These are phyloP conservation scores for Holcopasites calliopsidis DNA, from an alignment of 1,140 invertebrate species.

Conservation along the genomic window DNA sequence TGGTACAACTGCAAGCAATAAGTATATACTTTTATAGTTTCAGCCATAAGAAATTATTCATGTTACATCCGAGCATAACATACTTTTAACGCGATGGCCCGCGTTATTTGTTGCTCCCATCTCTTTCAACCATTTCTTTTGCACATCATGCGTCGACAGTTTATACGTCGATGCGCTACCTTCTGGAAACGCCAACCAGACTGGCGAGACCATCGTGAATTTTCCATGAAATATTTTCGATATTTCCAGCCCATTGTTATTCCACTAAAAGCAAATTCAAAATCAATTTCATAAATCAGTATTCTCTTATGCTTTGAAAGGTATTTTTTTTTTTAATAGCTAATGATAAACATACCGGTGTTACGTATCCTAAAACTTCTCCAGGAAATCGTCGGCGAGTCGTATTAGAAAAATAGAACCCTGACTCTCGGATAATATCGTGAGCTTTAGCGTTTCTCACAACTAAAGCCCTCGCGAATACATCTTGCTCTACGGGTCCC, in stretches of 20 bases:
- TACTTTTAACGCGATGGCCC: slow-evolving; percentile 80
- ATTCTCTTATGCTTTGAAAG: not conserved
- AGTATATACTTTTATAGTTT: not conserved
- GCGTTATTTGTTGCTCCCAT: slow-evolving; percentile 81
- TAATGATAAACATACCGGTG: slow-evolving; percentile 85
- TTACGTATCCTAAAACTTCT: slow-evolving; percentile 92
- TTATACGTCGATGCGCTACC: slow-evolving; percentile 82
- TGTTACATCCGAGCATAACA: slow-evolving; percentile 23
- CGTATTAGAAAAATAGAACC: slow-evolving; percentile 86
- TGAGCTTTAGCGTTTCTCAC: slow-evolving; percentile 82
- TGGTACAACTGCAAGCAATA: slow-evolving; percentile 85
- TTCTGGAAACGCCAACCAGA: slow-evolving; percentile 93
- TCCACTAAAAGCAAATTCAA: slow-evolving; percentile 88
- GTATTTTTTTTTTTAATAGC: not conserved
- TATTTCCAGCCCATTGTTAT: slow-evolving; percentile 95
- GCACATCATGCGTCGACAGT: slow-evolving; percentile 88
- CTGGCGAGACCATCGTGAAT: slow-evolving; percentile 94
- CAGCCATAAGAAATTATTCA: not conserved
- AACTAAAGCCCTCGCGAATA: slow-evolving; percentile 86
- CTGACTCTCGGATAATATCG: slow-evolving; percentile 89
- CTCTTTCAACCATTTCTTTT: slow-evolving; percentile 90
- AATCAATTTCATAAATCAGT: slow-evolving; percentile 4
- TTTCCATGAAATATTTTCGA: slow-evolving; percentile 94
- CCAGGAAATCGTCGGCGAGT: slow-evolving; percentile 84
- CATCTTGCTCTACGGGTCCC: slow-evolving; percentile 84